These are phyloP conservation scores for Eunapius fragilis DNA, from an alignment of 37 sponge, comb jelly and placozoan genomes.

Conservation along the genomic window DNA sequence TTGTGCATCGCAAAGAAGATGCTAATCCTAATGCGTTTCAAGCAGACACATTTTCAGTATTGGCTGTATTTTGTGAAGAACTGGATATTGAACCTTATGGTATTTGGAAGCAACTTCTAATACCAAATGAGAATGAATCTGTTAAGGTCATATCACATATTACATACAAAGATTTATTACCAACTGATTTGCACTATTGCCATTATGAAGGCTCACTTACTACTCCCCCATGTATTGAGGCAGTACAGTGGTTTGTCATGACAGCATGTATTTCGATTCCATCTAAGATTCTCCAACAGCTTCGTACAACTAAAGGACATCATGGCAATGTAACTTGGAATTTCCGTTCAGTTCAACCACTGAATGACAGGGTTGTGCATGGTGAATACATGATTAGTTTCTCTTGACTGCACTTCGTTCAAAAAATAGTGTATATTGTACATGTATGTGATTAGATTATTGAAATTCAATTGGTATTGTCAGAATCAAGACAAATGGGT, in stretches of 20 bases:
- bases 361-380: not conserved
- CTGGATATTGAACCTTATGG: not conserved
- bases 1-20: constrained; percentile 32
- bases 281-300: not conserved
- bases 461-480: too few relatives aligned
- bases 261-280: constrained; percentile 37
- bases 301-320: constrained; percentile 3
- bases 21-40: not conserved
- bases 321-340: not conserved
- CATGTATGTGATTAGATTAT: too few relatives aligned
- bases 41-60: constrained; percentile 12
- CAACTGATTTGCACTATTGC: constrained; percentile 39
- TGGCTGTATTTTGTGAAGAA: constrained; percentile 40
- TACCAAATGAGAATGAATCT: not conserved
- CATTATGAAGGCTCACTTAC: constrained; percentile 74
- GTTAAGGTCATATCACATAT: not conserved
- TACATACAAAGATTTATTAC: constrained; percentile 20
- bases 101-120: constrained; percentile 21
- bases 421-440: too few relatives aligned
- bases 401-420: not conserved
- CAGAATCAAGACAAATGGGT: too few relatives aligned
- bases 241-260: constrained; percentile 75
- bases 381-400: not conserved
- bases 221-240: constrained; percentile 61
- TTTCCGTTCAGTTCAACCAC: not conserved